Evolutionary conservation across 2,888 invertebrate genomes (phyloP), one percentile per base, ranked within the genome.

Genomic region (Zygogramma bicolorata): DNA sequence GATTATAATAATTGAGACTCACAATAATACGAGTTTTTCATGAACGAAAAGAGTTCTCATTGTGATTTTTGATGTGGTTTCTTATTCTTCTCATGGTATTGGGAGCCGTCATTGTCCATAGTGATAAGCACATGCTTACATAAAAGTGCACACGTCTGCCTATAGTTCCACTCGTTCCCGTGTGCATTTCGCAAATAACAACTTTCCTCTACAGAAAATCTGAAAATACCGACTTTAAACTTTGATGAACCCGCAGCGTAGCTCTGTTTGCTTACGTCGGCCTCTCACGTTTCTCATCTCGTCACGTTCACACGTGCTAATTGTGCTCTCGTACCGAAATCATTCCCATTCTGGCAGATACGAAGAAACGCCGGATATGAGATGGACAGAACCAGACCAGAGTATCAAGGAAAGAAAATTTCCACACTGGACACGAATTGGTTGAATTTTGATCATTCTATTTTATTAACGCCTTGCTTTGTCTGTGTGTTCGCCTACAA

Each of bases 231-330:
- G 20, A 13, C 61, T 40, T 61, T 10, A 34, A 34, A 71, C 49
- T 71, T 13, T 18, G 25, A 53, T 13, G 25, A 22, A 53, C 53
- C 6, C 22, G 25, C 53, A 25, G 25, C n/a, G 7, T 18, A 5
- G 42, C 18, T 58, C 59, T 77, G 76, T 79, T 77, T 79, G 74
- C 74, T 77, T 77, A 77, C 77, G 76, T 53, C 57, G 46, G 68
- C 38, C 60, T 63, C 73, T 80, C 78, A 79, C 78, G 79, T 78
- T 78, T 73, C 75, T 74, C 73, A 73, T 77, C 75, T 77, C 74
- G 75, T 80, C 79, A 77, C 79, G 77, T 78, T 76, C 77, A 77
- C 78, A 73, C 78, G 80, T 79, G 76, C 77, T 80, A 80, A 80
- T 79, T 77, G 76, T 63, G 65, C 25, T 34, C 60, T n/a, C 22